phyloP scores from a whole-genome alignment of 2,113 vertebrate species.

The Chionodraco myersi region DNA sequence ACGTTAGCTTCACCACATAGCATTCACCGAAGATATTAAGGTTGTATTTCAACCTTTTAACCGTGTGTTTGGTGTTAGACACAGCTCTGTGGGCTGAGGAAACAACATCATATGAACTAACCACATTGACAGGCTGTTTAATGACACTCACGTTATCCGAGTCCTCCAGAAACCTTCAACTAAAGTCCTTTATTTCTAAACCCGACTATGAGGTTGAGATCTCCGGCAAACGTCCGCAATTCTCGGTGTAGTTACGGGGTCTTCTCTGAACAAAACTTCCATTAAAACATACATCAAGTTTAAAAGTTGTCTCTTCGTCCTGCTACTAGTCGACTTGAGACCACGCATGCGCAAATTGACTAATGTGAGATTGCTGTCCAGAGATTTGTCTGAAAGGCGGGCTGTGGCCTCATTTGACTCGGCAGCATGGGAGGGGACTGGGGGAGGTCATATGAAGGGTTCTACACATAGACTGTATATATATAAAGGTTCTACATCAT shows the following conservation, averaged over 20 bases:
- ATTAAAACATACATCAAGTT: background rate
- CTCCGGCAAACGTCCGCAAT: background rate
- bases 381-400: conserved; percentile 25
- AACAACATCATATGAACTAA: background rate
- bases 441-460: background rate
- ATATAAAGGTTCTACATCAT: background rate
- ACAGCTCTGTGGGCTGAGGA: background rate
- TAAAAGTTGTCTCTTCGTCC: background rate
- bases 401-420: background rate
- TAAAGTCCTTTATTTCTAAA: background rate
- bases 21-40: fast-evolving
- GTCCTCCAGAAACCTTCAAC: background rate
- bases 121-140: background rate
- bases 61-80: background rate
- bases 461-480: background rate
- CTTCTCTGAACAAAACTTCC: too few species aligned
- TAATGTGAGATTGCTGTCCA: fast-evolving
- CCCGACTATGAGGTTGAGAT: fast-evolving
- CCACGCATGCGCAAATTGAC: conserved; percentile 41
- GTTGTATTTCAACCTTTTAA: background rate
- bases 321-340: fast-evolving
- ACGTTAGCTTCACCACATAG: background rate
- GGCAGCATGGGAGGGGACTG: background rate
- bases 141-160: conserved; percentile 57
- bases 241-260: fast-evolving